Conservation (phyloP, 2,888 invertebrate species). For the Adelognathus sp. region DNA sequence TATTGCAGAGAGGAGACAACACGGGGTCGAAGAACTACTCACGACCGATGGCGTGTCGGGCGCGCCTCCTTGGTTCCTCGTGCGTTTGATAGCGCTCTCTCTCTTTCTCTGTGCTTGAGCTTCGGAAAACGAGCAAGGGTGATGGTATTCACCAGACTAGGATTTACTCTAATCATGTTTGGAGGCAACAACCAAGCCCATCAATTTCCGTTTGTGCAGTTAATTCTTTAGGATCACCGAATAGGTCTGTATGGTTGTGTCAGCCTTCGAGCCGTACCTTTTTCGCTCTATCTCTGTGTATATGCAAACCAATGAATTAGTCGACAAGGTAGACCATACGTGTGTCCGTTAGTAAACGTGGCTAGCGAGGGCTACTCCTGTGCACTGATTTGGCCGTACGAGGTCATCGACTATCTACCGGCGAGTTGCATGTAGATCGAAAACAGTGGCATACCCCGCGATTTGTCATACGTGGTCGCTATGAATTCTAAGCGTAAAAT, state of each 20-base stretch:
- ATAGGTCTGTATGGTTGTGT: constrained; percentile 1
- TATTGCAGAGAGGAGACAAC: constrained; percentile 1
- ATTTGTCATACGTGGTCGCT: background rate
- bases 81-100: background rate
- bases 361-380: constrained; percentile 8
- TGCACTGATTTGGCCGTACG: constrained; percentile 24
- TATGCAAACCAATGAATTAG: constrained; percentile 3
- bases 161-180: background rate
- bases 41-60: constrained; percentile 26
- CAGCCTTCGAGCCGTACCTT: background rate
- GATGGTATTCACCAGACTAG: background rate
- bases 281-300: background rate
- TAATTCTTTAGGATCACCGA: background rate
- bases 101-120: background rate
- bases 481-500: constrained; percentile 44
- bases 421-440: constrained; percentile 42
- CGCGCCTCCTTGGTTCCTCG: constrained; percentile 14
- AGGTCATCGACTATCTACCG: constrained; percentile 11
- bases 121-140: constrained; percentile 1
- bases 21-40: constrained; percentile 48
- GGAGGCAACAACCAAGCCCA: background rate
- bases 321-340: background rate
- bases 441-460: constrained; percentile 46
- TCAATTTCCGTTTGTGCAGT: background rate
- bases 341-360: constrained; percentile 35